These are phyloP conservation scores for Peribatodes rhomboidaria DNA, from an alignment of 2,888 invertebrate genomes.

Conservation along the genomic window DNA sequence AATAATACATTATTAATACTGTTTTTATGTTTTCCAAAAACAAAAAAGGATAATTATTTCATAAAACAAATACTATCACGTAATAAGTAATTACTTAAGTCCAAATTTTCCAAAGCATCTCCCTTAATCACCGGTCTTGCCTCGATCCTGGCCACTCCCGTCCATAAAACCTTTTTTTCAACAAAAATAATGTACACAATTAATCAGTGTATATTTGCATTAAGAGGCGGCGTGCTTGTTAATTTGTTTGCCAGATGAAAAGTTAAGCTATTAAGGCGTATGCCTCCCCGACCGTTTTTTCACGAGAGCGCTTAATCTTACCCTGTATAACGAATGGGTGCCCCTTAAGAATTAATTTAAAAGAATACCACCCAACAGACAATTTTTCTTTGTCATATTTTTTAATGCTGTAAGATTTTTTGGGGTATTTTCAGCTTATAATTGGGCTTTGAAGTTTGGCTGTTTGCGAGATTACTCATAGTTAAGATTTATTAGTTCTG, in stretches of 20 bases:
- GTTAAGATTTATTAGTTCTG: conserved; percentile 43
- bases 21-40: no score
- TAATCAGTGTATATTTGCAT: conserved; percentile 78
- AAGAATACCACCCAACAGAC: conserved; percentile 54
- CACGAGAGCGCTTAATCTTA: conserved; percentile 68
- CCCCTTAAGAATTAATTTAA: conserved; percentile 79
- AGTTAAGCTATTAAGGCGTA: conserved; percentile 83
- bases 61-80: not conserved
- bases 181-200: conserved; percentile 65
- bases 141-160: conserved; percentile 19
- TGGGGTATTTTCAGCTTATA: conserved; percentile 65
- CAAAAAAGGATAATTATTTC: not conserved
- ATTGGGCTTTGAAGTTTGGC: conserved; percentile 64
- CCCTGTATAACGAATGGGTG: conserved; percentile 60
- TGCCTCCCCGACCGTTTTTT: conserved; percentile 67
- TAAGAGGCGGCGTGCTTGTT: conserved; percentile 68
- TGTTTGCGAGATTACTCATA: conserved; percentile 54
- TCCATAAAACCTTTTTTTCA: conserved; percentile 35
- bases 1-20: no score
- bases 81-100: not conserved
- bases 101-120: conserved; percentile 1
- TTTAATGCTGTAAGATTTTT: conserved; percentile 31
- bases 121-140: conserved; percentile 22
- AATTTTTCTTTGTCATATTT: conserved; percentile 74
- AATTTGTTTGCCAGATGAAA: conserved; percentile 83